phyloP scores from a whole-genome alignment of 1,140 invertebrate genomes.

The Micrasema minimum region DNA sequence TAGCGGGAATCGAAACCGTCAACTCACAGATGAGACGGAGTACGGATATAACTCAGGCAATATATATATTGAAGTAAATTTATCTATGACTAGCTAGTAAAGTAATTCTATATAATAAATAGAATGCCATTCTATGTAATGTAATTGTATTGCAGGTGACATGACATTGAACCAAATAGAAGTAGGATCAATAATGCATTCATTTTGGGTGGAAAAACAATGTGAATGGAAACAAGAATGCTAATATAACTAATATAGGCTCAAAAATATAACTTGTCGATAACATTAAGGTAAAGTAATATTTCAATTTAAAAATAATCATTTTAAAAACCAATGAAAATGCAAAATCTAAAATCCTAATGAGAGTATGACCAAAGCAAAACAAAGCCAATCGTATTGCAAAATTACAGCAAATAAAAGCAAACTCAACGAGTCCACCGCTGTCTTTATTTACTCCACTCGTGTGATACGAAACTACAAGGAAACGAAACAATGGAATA shows the following conservation, averaged over 20 bases:
- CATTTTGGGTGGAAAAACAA: background rate
- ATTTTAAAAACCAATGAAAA: slow-evolving; percentile 39
- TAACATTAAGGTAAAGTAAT: no score
- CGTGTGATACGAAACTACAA: background rate
- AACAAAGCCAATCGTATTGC: slow-evolving; percentile 32
- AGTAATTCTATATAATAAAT: no score
- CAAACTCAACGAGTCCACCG: slow-evolving; percentile 18
- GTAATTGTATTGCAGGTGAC: no score
- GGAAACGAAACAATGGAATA: slow-evolving; percentile 12
- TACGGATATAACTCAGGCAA: no score
- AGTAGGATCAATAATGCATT: no score
- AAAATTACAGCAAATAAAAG: slow-evolving; percentile 28
- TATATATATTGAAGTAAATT: no score
- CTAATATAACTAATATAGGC: background rate
- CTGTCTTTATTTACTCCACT: slow-evolving; percentile 13
- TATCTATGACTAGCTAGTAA: no score
- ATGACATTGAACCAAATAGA: no score
- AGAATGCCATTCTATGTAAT: no score
- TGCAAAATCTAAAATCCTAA: slow-evolving; percentile 11
- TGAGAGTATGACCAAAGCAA: slow-evolving; percentile 16
- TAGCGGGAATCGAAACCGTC: no score
- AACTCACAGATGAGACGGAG: no score
- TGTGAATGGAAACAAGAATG: background rate
- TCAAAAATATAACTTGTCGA: background rate
- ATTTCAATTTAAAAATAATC: no score